Evolutionary conservation across 2,888 invertebrate species (phyloP).

Genomic region (Esperia sulphurella): DNA sequence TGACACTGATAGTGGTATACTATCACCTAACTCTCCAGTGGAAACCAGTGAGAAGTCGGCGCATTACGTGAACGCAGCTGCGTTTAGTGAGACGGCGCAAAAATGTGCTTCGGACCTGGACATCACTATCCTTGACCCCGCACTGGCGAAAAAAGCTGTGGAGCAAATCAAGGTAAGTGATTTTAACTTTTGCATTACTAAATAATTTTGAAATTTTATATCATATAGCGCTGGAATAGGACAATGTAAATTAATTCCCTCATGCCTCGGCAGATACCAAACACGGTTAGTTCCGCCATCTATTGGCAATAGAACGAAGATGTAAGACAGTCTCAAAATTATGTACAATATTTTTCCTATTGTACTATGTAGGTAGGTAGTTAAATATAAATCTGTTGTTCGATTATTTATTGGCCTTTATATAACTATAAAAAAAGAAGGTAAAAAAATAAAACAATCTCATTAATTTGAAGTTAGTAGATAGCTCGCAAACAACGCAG

Average conservation of each 20-base stretch:
- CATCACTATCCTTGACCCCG: constrained; percentile 64
- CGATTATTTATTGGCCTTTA: too few species aligned
- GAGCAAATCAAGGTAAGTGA: constrained; percentile 70
- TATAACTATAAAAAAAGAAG: too few species aligned
- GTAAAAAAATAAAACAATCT: too few species aligned
- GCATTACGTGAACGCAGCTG: constrained; percentile 64
- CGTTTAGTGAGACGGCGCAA: constrained; percentile 57
- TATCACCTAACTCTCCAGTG: constrained; percentile 81
- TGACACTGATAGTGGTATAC: constrained; percentile 82
- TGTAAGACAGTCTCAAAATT: background rate
- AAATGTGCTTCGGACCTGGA: constrained; percentile 53
- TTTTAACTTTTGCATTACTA: background rate
- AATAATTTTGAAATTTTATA: background rate
- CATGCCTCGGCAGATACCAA: too few species aligned
- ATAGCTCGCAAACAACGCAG: background rate
- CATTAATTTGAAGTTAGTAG: background rate
- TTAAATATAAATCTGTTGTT: too few species aligned
- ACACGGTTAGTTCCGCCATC: background rate
- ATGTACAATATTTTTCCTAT: too few species aligned
- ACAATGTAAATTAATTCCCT: too few species aligned
- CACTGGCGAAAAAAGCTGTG: constrained; percentile 63
- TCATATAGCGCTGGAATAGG: too few species aligned
- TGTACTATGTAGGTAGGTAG: too few species aligned
- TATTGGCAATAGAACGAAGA: background rate
- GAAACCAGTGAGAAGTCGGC: constrained; percentile 62